These are phyloP conservation scores for Euphysa ruthae DNA, from an alignment of 30 jellyfish, hydroid and myxozoan genomes.

Conservation along the genomic window DNA sequence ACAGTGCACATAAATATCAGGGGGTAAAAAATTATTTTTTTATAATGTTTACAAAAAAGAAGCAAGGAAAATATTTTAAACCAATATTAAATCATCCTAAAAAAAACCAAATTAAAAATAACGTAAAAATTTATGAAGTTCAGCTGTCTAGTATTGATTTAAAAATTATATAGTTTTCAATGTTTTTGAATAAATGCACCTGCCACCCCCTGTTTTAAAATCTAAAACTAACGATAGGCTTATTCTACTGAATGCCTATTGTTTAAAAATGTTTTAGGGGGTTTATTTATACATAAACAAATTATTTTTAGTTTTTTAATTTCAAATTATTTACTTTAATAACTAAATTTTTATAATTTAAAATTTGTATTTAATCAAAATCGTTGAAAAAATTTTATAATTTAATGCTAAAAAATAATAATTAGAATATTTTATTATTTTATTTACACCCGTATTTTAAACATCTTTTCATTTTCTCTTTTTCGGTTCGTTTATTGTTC, in stretches of 20 bases:
- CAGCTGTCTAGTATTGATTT: conserved; percentile 24
- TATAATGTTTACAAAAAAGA: too few species aligned
- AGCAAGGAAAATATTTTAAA: too few species aligned
- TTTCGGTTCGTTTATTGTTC: conserved; percentile 41
- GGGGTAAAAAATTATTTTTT: too few species aligned
- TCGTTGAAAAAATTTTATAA: background rate
- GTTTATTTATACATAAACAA: background rate
- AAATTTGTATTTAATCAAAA: background rate
- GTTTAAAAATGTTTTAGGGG: conserved; percentile 16
- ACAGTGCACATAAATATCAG: too few species aligned
- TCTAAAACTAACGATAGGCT: conserved; percentile 25
- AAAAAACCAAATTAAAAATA: too few species aligned
- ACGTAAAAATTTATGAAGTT: background rate
- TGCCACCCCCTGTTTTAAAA: conserved; percentile 27
- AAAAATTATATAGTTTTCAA: conserved; percentile 2
- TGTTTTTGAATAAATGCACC: background rate
- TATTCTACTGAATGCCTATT: conserved; percentile 20
- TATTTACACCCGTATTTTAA: background rate
- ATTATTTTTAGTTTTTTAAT: background rate
- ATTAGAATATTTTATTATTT: background rate
- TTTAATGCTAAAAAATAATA: background rate
- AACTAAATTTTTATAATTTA: background rate
- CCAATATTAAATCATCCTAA: too few species aligned
- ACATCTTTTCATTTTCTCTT: conserved; percentile 13
- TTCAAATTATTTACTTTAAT: background rate